Base-by-base conservation (phyloP, 1,140 invertebrate genomes). In the Olivierus martensii region DNA sequence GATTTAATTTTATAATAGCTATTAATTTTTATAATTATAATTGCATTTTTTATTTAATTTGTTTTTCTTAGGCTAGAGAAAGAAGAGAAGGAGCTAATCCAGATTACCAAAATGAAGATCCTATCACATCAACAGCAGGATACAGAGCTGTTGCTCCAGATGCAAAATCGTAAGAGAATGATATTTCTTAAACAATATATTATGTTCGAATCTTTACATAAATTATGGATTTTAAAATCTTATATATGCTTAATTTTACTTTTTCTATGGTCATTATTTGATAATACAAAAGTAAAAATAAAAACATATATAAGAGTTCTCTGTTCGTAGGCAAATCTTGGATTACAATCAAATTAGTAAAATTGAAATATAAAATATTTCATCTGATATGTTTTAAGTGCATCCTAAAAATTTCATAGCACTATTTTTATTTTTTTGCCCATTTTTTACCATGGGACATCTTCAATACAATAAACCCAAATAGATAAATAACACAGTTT, bases 71-170 rank as follows among this genome's bases (percentile, higher is more conserved):
- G 63, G 95, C 96, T 0, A 78, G 85, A 44, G 95, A 99, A 68
- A 76, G 96, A 55, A 71, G 95, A 58, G 93, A 98, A 63, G 90
- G 89, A 0, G 76, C 74, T 1, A 82, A 84, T 66, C 64, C 80
- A 19, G 87, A 90, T 66, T 81, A 85, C 53, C 80, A 81, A 43
- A 52, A 52, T 43, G 80, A 86, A 58, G 89, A 93, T 68, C 82
- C 87, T 1, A 81, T 87, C 56, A 82, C 81, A 22, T 86, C 82
- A 38, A 85, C 89, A 0, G 82, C 84, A 44, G 90, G 89, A 68
- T 98, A 96, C 65, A 74, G 86, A 63, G 92, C 94, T 35, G 92
- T 98, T 1, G 93, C 91, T 1, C 92, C 92, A 1, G 92, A 96
- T 73, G 66, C 89, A 9, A 94, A 95, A 67, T 88, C 87, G 73